phyloP scores from a whole-genome alignment of 2,113 vertebrate genomes.

The Nothobranchius kuhntae region DNA sequence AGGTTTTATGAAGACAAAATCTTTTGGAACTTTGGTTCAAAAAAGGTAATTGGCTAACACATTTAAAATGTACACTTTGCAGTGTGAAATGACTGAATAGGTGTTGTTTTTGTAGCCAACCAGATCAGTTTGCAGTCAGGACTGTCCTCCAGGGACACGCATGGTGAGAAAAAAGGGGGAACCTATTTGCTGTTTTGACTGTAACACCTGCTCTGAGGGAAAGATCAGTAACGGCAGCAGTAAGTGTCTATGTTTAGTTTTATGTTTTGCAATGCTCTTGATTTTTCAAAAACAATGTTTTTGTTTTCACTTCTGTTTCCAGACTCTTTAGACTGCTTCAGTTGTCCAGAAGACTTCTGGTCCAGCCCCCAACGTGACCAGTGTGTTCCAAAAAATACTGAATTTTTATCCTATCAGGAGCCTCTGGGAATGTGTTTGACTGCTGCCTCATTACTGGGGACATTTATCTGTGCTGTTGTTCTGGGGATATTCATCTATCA shows the following conservation, averaged over 20 bases:
- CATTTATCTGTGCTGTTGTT: slow-evolving; percentile 48
- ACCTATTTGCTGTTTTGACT: slow-evolving; percentile 82
- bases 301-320: background rate
- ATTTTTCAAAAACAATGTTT: too few relatives aligned
- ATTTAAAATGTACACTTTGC: too few relatives aligned
- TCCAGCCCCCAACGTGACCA: slow-evolving; percentile 50
- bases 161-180: slow-evolving; percentile 75
- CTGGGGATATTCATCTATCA: slow-evolving; percentile 53
- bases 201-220: slow-evolving; percentile 79
- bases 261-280: too few relatives aligned
- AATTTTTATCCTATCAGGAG: slow-evolving; percentile 68
- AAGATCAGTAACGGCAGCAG: slow-evolving; percentile 72
- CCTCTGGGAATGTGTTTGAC: slow-evolving; percentile 66
- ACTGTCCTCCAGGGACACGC: slow-evolving; percentile 75
- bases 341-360: slow-evolving; percentile 72
- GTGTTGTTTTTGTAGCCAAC: slow-evolving; percentile 57
- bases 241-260: slow-evolving; percentile 19
- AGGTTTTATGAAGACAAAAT: slow-evolving; percentile 61
- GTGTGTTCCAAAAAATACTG: slow-evolving; percentile 63
- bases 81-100: background rate
- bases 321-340: slow-evolving; percentile 52
- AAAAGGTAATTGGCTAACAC: slow-evolving; percentile 32
- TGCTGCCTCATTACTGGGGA: slow-evolving; percentile 55
- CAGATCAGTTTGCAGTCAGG: slow-evolving; percentile 76
- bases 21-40: slow-evolving; percentile 57